Conservation (phyloP, 2,113 vertebrate species). For the Alexandromys fortis region DNA sequence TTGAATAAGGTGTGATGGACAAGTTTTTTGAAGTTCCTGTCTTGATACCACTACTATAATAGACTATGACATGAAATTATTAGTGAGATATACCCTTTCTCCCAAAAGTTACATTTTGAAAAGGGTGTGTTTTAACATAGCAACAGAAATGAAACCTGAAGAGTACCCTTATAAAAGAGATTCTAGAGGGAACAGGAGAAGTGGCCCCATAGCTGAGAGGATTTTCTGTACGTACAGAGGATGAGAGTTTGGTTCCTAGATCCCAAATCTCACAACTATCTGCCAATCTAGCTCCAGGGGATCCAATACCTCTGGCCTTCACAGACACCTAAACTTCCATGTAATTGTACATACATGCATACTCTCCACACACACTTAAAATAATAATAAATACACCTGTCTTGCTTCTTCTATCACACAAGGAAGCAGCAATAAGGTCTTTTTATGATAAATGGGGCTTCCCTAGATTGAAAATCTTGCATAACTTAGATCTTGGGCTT, state of each 20-base stretch:
- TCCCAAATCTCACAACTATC: background rate
- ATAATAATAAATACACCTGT: background rate
- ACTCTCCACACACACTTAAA: background rate
- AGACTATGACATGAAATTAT: background rate
- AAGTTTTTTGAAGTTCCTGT: background rate
- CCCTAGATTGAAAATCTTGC: background rate
- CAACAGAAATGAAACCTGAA: background rate
- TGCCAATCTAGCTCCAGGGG: background rate
- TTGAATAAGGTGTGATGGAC: background rate
- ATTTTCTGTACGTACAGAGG: no score
- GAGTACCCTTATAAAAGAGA: background rate
- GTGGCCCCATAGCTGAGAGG: background rate
- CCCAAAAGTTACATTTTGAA: background rate
- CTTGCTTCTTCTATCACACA: background rate
- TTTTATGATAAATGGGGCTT: background rate
- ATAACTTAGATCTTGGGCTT: background rate
- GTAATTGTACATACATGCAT: background rate
- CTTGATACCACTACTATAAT: background rate
- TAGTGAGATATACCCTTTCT: background rate
- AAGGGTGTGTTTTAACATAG: background rate
- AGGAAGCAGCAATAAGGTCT: background rate
- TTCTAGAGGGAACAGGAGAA: background rate
- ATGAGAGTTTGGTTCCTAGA: background rate
- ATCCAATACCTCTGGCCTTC: background rate
- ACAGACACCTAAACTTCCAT: background rate